A percentile compares a stretch with the other conserved stretches of the same genome.
Conservation (phyloP, 1,140 invertebrate genomes). For the Forficula auricularia region DNA sequence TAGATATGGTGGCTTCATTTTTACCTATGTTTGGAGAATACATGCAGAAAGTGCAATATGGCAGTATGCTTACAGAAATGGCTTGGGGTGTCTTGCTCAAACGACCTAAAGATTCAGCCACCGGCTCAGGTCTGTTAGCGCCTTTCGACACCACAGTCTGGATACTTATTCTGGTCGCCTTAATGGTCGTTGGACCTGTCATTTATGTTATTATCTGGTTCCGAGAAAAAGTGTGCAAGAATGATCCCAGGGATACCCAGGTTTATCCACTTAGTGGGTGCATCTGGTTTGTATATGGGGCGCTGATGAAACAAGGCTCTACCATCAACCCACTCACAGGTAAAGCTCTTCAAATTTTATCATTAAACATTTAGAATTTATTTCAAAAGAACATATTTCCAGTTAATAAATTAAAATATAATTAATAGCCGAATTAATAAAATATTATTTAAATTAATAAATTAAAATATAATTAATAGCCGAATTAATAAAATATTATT, state of each 20-base stretch:
- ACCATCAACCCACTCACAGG: conserved; percentile 57
- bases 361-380: too few relatives aligned
- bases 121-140: conserved; percentile 62
- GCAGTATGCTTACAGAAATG: conserved; percentile 46
- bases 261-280: conserved; percentile 46
- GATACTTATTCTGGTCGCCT: conserved; percentile 51
- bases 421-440: too few relatives aligned
- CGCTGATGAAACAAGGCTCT: conserved; percentile 72
- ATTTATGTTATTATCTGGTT: conserved; percentile 54
- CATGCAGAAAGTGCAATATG: conserved; percentile 37
- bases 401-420: too few relatives aligned
- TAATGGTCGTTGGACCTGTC: conserved; percentile 55
- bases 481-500: too few relatives aligned
- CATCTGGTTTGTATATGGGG: conserved; percentile 74
- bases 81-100: conserved; percentile 60
- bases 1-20: conserved; percentile 57
- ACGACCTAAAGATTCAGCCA: conserved; percentile 56
- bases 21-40: conserved; percentile 46
- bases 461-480: too few relatives aligned
- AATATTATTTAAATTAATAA: too few relatives aligned
- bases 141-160: conserved; percentile 63
- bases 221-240: conserved; percentile 34
- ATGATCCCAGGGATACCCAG: conserved; percentile 26
- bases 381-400: too few relatives aligned
- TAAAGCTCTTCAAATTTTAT: too few relatives aligned